These are phyloP conservation scores for Amphiprion ocellaris DNA, from an alignment of 2,113 vertebrate species.

Conservation along the genomic window DNA sequence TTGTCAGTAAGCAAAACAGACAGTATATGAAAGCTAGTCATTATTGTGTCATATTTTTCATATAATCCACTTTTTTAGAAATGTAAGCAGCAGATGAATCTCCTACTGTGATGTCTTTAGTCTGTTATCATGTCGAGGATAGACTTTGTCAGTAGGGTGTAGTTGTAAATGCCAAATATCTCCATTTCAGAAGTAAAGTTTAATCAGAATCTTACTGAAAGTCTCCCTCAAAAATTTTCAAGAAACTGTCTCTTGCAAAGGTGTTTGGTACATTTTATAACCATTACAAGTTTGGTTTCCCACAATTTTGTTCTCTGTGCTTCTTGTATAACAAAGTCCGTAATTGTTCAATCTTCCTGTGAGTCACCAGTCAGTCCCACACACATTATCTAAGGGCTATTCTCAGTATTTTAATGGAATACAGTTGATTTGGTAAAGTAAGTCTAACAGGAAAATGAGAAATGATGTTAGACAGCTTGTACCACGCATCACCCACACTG, in stretches of 20 bases:
- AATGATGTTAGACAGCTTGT: slow-evolving; percentile 6
- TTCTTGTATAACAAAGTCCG: slow-evolving; percentile 53
- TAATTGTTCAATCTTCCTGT: slow-evolving; percentile 31
- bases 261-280: slow-evolving; percentile 3
- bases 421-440: slow-evolving; percentile 20
- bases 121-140: background rate
- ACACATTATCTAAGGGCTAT: slow-evolving; percentile 29
- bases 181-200: background rate
- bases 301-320: slow-evolving; percentile 14
- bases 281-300: background rate
- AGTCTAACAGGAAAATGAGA: slow-evolving; percentile 8
- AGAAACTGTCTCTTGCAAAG: background rate
- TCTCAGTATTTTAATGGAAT: slow-evolving; percentile 32
- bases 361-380: slow-evolving; percentile 52
- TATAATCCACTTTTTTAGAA: no score
- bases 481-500: slow-evolving; percentile 19
- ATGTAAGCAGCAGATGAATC: background rate
- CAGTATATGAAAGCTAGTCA: no score
- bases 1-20: no score
- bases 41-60: no score
- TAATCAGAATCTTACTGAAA: background rate
- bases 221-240: background rate
- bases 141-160: background rate
- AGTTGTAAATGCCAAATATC: background rate
- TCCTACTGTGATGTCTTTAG: background rate